phyloP scores from a whole-genome alignment of 1,140 invertebrate species.

The Drosophila ironensis region DNA sequence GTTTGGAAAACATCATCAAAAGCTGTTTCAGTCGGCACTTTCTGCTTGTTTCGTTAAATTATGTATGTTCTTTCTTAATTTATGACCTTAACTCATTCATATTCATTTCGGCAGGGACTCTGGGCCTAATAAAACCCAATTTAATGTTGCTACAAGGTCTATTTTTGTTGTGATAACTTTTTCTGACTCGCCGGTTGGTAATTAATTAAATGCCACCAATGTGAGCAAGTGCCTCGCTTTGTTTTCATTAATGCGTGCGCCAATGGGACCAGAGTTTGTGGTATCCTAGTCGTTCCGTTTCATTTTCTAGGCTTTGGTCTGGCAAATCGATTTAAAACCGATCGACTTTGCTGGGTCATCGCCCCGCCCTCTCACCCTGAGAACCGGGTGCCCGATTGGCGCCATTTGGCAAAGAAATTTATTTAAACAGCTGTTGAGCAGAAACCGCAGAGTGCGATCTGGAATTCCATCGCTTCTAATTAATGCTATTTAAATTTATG shows the following conservation, averaged over 20 bases:
- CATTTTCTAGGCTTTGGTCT: background rate
- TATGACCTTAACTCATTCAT: conserved; percentile 59
- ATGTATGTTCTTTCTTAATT: conserved; percentile 60
- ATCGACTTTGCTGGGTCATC: conserved; percentile 8
- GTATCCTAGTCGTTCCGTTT: background rate
- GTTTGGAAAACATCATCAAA: conserved; percentile 63
- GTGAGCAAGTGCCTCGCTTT: conserved; percentile 19
- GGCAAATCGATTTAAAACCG: conserved; percentile 1
- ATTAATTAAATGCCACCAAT: conserved; percentile 46
- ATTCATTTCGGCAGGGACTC: conserved; percentile 47
- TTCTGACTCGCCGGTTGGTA: background rate
- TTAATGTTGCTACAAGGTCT: conserved; percentile 43
- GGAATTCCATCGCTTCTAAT: conserved; percentile 35
- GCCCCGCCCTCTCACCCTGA: conserved; percentile 15
- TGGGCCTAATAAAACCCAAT: conserved; percentile 46
- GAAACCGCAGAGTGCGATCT: conserved; percentile 22
- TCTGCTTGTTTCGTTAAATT: conserved; percentile 37
- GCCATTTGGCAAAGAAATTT: conserved; percentile 39
- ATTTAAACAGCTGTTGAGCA: conserved; percentile 53
- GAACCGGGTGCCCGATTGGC: no score
- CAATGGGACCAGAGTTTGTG: conserved; percentile 4
- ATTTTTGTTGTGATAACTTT: conserved; percentile 5
- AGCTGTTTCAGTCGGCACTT: conserved; percentile 18
- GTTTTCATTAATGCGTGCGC: conserved; percentile 5
- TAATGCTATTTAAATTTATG: conserved; percentile 67